These are phyloP conservation scores for Oncopeltus fasciatus DNA, from an alignment of 1,140 invertebrate species.

Conservation along the genomic window DNA sequence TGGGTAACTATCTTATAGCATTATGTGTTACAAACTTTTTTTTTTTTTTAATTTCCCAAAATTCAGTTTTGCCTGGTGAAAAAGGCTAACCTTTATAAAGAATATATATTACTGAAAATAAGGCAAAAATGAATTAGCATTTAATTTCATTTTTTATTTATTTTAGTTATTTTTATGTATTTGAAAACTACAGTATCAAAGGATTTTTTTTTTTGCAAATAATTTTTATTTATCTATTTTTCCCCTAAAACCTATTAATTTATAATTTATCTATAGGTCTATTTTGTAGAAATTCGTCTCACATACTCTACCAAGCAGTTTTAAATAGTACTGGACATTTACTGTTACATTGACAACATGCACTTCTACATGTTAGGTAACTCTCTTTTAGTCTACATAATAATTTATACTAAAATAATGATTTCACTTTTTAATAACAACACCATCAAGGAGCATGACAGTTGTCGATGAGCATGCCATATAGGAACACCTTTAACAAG, in stretches of 20 bases:
- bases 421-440: not conserved
- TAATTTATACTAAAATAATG: not conserved
- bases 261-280: constrained; percentile 6
- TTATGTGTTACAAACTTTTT: no score
- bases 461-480: constrained; percentile 6
- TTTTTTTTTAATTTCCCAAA: no score
- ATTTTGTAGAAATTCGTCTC: constrained; percentile 10
- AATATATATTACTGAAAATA: no score
- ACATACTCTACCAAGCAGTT: constrained; percentile 12
- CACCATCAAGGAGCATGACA: not conserved
- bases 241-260: constrained; percentile 3
- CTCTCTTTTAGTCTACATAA: not conserved
- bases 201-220: no score
- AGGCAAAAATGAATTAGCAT: no score
- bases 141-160: constrained; percentile 7
- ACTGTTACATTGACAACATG: constrained; percentile 15
- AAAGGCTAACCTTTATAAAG: no score
- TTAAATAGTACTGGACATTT: constrained; percentile 14
- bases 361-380: constrained; percentile 4
- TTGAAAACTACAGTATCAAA: no score
- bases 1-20: no score
- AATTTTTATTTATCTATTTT: constrained; percentile 12
- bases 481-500: not conserved
- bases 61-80: no score
- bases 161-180: no score